These are phyloP conservation scores for Scaptomyza pallida DNA, from an alignment of 1,140 invertebrate genomes.

Conservation along the genomic window DNA sequence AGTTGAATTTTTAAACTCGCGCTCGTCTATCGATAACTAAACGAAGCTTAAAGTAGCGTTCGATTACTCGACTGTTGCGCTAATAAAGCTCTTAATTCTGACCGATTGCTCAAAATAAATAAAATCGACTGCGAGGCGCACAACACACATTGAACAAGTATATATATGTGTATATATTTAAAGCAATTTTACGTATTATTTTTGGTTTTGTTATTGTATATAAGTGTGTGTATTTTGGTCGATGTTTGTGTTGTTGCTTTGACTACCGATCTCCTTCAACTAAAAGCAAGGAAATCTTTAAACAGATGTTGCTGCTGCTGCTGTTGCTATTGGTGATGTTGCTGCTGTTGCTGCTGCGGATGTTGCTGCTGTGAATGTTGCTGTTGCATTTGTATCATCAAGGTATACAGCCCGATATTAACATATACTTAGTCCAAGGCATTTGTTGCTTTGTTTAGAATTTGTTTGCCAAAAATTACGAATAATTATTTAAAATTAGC, in stretches of 20 bases:
- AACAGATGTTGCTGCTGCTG: conserved; percentile 26
- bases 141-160: conserved; percentile 56
- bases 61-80: conserved; percentile 48
- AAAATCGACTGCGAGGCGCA: conserved; percentile 43
- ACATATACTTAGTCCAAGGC: conserved; percentile 1
- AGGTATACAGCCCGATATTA: background rate
- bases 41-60: conserved; percentile 22
- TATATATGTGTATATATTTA: conserved; percentile 74
- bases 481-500: conserved; percentile 60
- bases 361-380: background rate
- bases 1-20: too few species aligned
- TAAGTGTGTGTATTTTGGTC: conserved; percentile 18
- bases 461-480: conserved; percentile 26
- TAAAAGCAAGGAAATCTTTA: conserved; percentile 72
- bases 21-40: too few species aligned
- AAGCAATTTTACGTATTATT: conserved; percentile 71
- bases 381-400: conserved; percentile 21
- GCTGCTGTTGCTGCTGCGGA: background rate
- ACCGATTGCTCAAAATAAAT: conserved; percentile 73
- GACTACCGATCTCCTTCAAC: conserved; percentile 69
- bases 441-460: conserved; percentile 12
- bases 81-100: conserved; percentile 73
- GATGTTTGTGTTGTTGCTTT: conserved; percentile 57
- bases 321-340: conserved; percentile 27
- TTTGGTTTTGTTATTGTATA: conserved; percentile 67